A percentile compares a stretch with the other conserved stretches of the same genome.
phyloP scores from a whole-genome alignment of 2,113 vertebrate genomes.

The Heterocephalus glaber region DNA sequence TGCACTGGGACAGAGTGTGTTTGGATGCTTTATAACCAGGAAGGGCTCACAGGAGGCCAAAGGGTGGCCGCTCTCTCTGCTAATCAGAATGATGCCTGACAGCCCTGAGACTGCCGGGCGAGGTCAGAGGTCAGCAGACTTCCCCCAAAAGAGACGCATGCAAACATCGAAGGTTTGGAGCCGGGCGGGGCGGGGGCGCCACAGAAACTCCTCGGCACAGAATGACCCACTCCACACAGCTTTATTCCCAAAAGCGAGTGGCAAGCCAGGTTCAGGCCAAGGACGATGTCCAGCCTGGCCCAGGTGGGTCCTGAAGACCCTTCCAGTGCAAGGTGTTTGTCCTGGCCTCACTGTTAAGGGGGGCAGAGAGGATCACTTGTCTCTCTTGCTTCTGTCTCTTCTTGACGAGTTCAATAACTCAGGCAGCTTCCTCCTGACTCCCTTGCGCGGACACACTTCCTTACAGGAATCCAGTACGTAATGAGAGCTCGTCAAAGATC shows the following conservation, averaged over 20 bases:
- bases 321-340: background rate
- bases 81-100: background rate
- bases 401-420: background rate
- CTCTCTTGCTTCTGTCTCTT: background rate
- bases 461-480: background rate
- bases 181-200: background rate
- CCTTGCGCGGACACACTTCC: background rate
- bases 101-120: background rate
- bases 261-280: background rate
- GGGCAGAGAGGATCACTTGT: background rate
- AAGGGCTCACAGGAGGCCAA: background rate
- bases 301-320: background rate
- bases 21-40: background rate
- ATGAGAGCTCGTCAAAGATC: background rate
- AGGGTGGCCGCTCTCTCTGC: background rate
- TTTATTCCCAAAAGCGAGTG: background rate
- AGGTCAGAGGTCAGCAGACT: background rate
- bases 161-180: background rate
- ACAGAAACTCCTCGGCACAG: too few species aligned
- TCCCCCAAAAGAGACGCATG: background rate
- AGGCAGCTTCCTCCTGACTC: background rate
- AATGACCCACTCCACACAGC: background rate
- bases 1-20: background rate
- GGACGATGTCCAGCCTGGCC: background rate
- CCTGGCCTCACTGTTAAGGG: background rate